Conservation (phyloP, 2,888 invertebrate species). For the Anagyrus pseudococci region DNA sequence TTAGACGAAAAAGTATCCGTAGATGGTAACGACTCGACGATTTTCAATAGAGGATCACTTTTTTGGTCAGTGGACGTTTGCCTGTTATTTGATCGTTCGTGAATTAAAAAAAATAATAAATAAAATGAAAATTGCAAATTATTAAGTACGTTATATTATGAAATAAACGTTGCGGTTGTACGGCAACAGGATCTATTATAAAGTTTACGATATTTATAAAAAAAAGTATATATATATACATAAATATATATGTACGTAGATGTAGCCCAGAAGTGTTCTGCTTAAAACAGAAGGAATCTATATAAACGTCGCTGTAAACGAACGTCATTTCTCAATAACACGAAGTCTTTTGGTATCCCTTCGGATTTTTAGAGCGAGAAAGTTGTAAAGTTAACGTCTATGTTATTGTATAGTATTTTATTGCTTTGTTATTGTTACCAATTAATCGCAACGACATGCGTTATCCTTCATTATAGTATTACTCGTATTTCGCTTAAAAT, state of each 20-base stretch:
- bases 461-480: conserved; percentile 32
- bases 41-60: too few species aligned
- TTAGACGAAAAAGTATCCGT: too few species aligned
- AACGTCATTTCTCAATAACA: conserved; percentile 3
- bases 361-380: conserved; percentile 5
- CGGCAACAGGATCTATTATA: conserved; percentile 50
- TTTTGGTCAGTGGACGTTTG: conserved; percentile 51
- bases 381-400: conserved; percentile 1
- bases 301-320: conserved; percentile 36
- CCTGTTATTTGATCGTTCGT: conserved; percentile 49
- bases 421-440: conserved; percentile 31
- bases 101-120: conserved; percentile 31
- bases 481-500: conserved; percentile 8
- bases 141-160: conserved; percentile 37
- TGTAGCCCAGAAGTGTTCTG: conserved; percentile 53
- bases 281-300: conserved; percentile 40
- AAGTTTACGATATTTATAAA: conserved; percentile 55
- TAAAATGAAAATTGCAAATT: conserved; percentile 31
- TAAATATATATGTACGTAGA: conserved; percentile 52
- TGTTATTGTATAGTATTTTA: conserved; percentile 25
- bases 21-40: too few species aligned
- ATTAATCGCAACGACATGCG: conserved; percentile 5
- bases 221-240: conserved; percentile 42
- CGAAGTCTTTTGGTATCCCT: conserved; percentile 15
- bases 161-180: conserved; percentile 48